Evolutionary conservation across 2,797 vertebrate genomes (phyloP), one percentile per base, ranked within the genome.

Genomic region (Lepidocolaptes lacrymiger): DNA sequence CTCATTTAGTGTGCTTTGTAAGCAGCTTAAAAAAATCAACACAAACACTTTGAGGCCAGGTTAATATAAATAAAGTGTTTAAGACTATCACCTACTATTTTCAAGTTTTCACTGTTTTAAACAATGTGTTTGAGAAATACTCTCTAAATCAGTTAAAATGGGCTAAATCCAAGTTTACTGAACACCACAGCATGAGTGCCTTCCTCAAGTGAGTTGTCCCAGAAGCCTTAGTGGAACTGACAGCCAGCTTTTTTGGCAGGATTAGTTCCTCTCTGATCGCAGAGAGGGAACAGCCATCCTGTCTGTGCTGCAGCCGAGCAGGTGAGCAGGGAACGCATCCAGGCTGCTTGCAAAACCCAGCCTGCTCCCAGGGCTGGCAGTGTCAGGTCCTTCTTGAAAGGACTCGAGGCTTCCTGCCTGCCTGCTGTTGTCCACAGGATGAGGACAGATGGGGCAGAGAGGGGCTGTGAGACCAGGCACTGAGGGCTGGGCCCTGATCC

Each of bases 221-320:
- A 66, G 52, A 75, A 85, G 58, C 36, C 58, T 92, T 12, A 83
- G 46, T 66, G 78, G 95, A 94, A 85, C 58, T 88, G 81, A 92
- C 72, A 95, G 41, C 21, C 71, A 87, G 91, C 75, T 85, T 82
- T 93, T 93, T 64, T 74, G 72, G 26, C 71, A 83, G 91, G 77
- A 95, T 94, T 87, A 95, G 34, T 36, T 94, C 84, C 71, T 85
- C 43, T 81, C 63, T 95, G 56, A 83, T 85, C 72, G 68, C 51
- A 77, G 72, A 74, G 63, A 89, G 52, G 44, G 64, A 89, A 28
- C 49, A 89, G 80, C 63, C 8, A 0, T n/a, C 39, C 46, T 49
- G 74, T 41, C 85, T 87, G 77, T 39, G 30, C 75, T 94, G 52
- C 46, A 78, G 51, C 46, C 32, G 48, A 91, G 68, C 87, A 95